Evolutionary conservation across 1,140 invertebrate species (phyloP), one percentile per base, ranked within the genome.

Genomic region (Elysia chlorotica): DNA sequence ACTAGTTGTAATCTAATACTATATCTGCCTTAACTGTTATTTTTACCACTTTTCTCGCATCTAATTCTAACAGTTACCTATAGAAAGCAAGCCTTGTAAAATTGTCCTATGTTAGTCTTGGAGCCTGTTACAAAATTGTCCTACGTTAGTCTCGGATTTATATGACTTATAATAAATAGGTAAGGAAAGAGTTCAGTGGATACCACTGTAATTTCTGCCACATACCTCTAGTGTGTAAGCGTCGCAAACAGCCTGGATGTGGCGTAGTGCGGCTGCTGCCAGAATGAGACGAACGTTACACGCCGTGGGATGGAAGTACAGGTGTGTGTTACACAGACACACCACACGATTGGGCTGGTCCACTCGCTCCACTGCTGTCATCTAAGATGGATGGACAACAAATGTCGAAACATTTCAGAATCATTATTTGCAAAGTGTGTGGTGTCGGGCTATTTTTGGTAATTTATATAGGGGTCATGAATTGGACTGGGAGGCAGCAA

Each of bases 251-350:
- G 73, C 53, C 62, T 82, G 65, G 33, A 84, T 25, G 74, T 82
- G 80, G 30, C 79, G 59, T 33, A 86, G 67, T 35, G 78, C 78
- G 14, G 79, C 62, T 0, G 84, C 81, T 25, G 83, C 83, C 81
- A 91, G 90, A 37, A 97, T 83, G 2, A 97, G 86, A 77, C 96
- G 88, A 78, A 98, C 93, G 82, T 96, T 93, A 88, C 95, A 92
- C 6, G 94, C 93, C 85, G 94, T 91, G 1, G 95, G 94, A 83
- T 95, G 93, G 83, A 96, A 98, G 86, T 95, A 98, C 23, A 98
- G 89, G 89, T 98, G 96, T 0, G 95, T 97, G 82, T 96, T 97
- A 30, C 91, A 94, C 65, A 96, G 89, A 68, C 96, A 83, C 37
- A 96, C 71, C 66, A 75, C 68, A 88, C 86, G 53, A 0, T 66